Percentiles rank a stretch among this genome's conserved stretches.
phyloP scores from a whole-genome alignment of 2,888 invertebrate species.

The Dastarcus helophoroides region DNA sequence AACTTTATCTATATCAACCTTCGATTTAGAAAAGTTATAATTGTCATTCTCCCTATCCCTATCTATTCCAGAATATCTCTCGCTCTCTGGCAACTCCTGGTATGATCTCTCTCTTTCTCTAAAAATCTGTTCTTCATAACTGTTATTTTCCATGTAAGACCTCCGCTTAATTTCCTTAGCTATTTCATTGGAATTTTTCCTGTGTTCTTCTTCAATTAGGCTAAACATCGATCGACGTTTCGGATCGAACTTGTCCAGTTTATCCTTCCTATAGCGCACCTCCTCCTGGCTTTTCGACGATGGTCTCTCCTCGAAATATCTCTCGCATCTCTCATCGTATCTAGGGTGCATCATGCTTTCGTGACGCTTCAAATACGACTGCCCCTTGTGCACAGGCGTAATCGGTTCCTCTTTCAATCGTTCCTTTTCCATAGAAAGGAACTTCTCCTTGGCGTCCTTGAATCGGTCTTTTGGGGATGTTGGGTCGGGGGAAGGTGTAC shows the following conservation, averaged over 20 bases:
- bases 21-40: conserved; percentile 30
- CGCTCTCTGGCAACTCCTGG: conserved; percentile 42
- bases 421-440: conserved; percentile 65
- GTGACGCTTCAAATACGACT: conserved; percentile 24
- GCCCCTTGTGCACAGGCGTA: background rate
- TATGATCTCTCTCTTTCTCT: conserved; percentile 25
- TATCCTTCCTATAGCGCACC: conserved; percentile 22
- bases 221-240: conserved; percentile 37
- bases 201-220: conserved; percentile 37
- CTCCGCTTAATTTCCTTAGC: conserved; percentile 39
- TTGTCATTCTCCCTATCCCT: conserved; percentile 28
- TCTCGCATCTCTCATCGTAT: conserved; percentile 13
- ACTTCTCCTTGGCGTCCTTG: conserved; percentile 79
- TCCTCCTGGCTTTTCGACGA: conserved; percentile 28
- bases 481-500: conserved; percentile 41
- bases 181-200: conserved; percentile 37
- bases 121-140: conserved; percentile 20
- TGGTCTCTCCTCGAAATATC: conserved; percentile 21
- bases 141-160: conserved; percentile 34
- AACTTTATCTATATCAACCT: conserved; percentile 28
- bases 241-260: conserved; percentile 30
- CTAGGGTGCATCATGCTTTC: conserved; percentile 19
- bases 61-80: conserved; percentile 34
- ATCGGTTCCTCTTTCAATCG: conserved; percentile 40
- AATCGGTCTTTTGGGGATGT: conserved; percentile 66